Conservation (phyloP, 1,140 invertebrate genomes). For the Plectus sambesii region DNA sequence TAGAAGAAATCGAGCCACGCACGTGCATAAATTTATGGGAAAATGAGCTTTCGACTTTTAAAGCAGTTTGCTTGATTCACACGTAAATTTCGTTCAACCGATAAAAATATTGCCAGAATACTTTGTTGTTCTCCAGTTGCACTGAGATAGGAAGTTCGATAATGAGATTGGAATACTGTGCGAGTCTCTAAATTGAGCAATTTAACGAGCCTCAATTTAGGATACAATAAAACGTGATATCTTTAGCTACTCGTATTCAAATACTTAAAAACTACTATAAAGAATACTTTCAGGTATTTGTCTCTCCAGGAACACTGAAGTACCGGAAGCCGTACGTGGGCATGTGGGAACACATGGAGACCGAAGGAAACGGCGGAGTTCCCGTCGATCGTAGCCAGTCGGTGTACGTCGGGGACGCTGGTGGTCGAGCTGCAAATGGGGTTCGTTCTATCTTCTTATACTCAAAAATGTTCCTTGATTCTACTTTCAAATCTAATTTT, state of each 20-base stretch:
- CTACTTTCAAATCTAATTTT: too few species aligned
- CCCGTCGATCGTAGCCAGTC: conserved; percentile 57
- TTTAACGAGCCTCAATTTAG: too few species aligned
- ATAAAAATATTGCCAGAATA: too few species aligned
- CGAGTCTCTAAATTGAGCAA: not conserved
- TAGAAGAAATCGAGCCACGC: too few species aligned
- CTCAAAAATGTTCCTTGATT: conserved; percentile 1
- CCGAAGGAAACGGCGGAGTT: conserved; percentile 63
- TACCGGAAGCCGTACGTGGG: conserved; percentile 77
- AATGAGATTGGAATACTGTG: conserved; percentile 4
- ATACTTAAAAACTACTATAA: too few species aligned
- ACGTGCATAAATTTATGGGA: too few species aligned
- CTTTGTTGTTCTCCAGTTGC: too few species aligned
- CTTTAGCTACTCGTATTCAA: too few species aligned
- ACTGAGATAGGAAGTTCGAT: too few species aligned
- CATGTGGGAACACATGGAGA: conserved; percentile 66
- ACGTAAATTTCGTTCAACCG: too few species aligned
- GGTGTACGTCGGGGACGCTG: conserved; percentile 66
- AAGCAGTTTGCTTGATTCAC: too few species aligned
- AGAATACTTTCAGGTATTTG: conserved; percentile 57
- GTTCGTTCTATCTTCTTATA: conserved; percentile 11
- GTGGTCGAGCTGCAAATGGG: conserved; percentile 37
- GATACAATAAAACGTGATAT: not conserved
- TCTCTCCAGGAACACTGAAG: conserved; percentile 61
- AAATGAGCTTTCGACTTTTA: too few species aligned